Evolutionary conservation across 2,888 invertebrate species (phyloP).

Genomic region (Glyphotaelius pellucidus): DNA sequence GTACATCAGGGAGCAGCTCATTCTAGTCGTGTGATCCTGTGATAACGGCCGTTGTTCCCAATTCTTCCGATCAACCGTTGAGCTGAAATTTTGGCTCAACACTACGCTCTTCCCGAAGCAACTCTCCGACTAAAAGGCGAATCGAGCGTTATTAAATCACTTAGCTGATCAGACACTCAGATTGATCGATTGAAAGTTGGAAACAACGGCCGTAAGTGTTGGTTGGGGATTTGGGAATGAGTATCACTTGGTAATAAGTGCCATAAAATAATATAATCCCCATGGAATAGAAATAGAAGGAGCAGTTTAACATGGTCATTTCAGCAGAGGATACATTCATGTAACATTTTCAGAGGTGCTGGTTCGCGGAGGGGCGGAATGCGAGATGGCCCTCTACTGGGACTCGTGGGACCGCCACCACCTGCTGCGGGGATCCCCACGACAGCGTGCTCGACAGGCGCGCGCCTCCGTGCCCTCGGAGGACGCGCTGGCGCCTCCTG

Average conservation of each 20-base stretch:
- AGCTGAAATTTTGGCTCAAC: too few relatives aligned
- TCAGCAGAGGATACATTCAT: background rate
- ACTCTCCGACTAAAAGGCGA: too few relatives aligned
- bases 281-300: too few relatives aligned
- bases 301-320: too few relatives aligned
- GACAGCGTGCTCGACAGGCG: conserved; percentile 68
- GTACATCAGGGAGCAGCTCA: too few relatives aligned
- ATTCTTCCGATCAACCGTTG: too few relatives aligned
- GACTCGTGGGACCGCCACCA: conserved; percentile 93
- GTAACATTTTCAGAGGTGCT: conserved; percentile 76
- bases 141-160: too few relatives aligned
- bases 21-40: too few relatives aligned
- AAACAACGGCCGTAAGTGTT: background rate
- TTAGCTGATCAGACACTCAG: too few relatives aligned
- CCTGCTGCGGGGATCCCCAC: conserved; percentile 74
- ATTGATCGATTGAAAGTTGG: too few relatives aligned
- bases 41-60: too few relatives aligned
- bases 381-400: conserved; percentile 89
- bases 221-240: background rate
- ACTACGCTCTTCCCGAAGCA: too few relatives aligned
- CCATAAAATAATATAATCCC: background rate
- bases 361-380: conserved; percentile 77
- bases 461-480: conserved; percentile 72
- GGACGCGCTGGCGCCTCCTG: conserved; percentile 86
- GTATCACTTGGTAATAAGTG: background rate